Evolutionary conservation across 2,888 invertebrate genomes (phyloP).

Genomic region (Athrips mouffetella): DNA sequence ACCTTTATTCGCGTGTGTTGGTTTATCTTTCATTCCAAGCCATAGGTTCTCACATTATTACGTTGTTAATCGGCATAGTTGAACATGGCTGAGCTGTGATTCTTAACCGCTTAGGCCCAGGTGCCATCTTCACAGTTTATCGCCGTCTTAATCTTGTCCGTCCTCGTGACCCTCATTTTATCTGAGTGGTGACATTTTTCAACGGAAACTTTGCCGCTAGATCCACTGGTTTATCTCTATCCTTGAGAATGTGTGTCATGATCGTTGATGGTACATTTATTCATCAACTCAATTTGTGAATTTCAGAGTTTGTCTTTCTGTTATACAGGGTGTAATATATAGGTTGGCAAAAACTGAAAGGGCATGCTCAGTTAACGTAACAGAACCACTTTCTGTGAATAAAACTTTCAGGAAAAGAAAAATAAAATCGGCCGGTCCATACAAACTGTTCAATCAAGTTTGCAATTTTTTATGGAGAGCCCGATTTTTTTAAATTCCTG

Average conservation of each 20-base stretch:
- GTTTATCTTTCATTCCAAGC: conserved; percentile 2
- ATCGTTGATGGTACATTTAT: background rate
- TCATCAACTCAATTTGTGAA: too few species aligned
- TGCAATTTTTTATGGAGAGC: too few species aligned
- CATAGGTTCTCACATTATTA: conserved; percentile 6
- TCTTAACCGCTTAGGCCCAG: conserved; percentile 12
- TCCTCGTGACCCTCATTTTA: conserved; percentile 48
- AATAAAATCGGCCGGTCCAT: too few species aligned
- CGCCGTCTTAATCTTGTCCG: conserved; percentile 40
- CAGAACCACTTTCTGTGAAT: too few species aligned
- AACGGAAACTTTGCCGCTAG: conserved; percentile 32
- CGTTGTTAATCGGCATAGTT: conserved; percentile 16
- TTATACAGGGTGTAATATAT: too few species aligned
- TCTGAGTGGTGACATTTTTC: conserved; percentile 49
- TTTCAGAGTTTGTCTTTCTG: too few species aligned
- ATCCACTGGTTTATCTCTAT: background rate
- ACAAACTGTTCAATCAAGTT: too few species aligned
- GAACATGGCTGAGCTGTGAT: conserved; percentile 1
- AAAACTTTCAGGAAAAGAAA: too few species aligned
- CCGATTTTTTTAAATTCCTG: too few species aligned
- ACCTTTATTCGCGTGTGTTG: background rate
- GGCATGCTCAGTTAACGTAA: too few species aligned
- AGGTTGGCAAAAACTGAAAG: too few species aligned
- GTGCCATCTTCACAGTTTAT: conserved; percentile 14
- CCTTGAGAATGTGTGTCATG: background rate